A percentile compares a stretch with the other conserved stretches of the same genome.
Conservation (phyloP, 2,797 vertebrate genomes). For the Pterois miles region DNA sequence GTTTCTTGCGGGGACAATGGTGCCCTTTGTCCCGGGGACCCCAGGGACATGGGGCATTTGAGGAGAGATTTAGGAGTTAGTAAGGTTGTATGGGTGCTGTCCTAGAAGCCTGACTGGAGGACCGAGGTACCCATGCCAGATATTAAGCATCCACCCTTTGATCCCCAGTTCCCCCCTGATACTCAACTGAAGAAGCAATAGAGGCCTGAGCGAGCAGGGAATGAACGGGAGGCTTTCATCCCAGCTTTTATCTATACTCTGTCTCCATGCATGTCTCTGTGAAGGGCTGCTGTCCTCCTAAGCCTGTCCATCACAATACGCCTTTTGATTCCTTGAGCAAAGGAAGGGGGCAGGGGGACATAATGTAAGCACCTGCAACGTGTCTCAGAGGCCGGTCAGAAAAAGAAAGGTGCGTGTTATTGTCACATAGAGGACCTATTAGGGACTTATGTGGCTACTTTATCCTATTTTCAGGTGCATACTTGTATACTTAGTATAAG, state of each 20-base stretch:
- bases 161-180: slow-evolving; percentile 26
- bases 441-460: background rate
- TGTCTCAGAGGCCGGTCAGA: background rate
- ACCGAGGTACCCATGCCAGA: slow-evolving; percentile 24
- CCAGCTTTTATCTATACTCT: slow-evolving; percentile 49
- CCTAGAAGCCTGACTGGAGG: slow-evolving; percentile 30
- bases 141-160: slow-evolving; percentile 47
- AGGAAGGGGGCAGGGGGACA: background rate
- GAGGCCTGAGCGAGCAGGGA: slow-evolving; percentile 16
- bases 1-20: slow-evolving; percentile 66
- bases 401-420: background rate
- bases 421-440: background rate
- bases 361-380: slow-evolving; percentile 40
- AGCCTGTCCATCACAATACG: slow-evolving; percentile 68
- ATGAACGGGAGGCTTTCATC: slow-evolving; percentile 57
- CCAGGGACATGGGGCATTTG: slow-evolving; percentile 18
- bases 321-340: slow-evolving; percentile 66
- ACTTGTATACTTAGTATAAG: background rate
- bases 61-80: slow-evolving; percentile 40
- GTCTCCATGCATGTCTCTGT: slow-evolving; percentile 31
- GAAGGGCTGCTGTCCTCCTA: slow-evolving; percentile 41
- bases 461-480: background rate
- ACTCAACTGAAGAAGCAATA: slow-evolving; percentile 38
- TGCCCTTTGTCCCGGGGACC: slow-evolving; percentile 64
- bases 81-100: slow-evolving; percentile 33